Base-by-base conservation (phyloP, 2,797 vertebrate species). In the Takifugu ocellatus region DNA sequence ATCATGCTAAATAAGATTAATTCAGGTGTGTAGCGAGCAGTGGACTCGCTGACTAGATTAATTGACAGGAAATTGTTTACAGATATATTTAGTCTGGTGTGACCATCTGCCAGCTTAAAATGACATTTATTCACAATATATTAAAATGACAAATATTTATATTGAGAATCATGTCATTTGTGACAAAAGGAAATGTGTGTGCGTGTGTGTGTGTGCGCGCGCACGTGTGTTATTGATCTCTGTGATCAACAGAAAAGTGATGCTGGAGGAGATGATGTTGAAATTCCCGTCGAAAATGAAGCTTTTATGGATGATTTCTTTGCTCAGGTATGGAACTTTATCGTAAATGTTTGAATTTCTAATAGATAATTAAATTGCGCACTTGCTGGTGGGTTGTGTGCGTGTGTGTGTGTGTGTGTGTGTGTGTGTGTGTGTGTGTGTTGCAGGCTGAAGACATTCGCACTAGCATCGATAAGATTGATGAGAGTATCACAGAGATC, bases 281-380 rank as follows among this genome's bases (percentile, higher is more conserved):
- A 91, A 82, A 88, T 97, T 24, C 91, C 94, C 0, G 81, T 98
- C 4, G 94, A 97, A 77, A 95, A 90, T 49, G 90, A 93, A 0
- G 92, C 92, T 0, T 98, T 97, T 77, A 97, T 98, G 95, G 94
- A 98, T 2, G 95, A 97, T 61, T 98, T 98, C 86, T 98, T 98
- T 58, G 63, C 88, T 0, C 94, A 96, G 94, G 96, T 97, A 76
- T 53, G 4, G 24, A 1, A 29, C n/a, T 48, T 1, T 11, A 33
- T 44, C 16, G n/a, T 63, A 14, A 27, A 0, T 16, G 31, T 1
- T 29, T 44, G 15, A 42, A 6, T 15, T 62, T 25, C 0, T 33
- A 17, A 6, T n/a, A 26, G 2, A 25, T 6, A 25, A 9, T 29
- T 15, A 9, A 9, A 8, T 61, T 3, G 50, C 0, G 46, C 24